Percentiles rank a stretch among this genome's conserved stretches.
Conservation (phyloP, 2,797 vertebrate species). For the Meda fulgida region DNA sequence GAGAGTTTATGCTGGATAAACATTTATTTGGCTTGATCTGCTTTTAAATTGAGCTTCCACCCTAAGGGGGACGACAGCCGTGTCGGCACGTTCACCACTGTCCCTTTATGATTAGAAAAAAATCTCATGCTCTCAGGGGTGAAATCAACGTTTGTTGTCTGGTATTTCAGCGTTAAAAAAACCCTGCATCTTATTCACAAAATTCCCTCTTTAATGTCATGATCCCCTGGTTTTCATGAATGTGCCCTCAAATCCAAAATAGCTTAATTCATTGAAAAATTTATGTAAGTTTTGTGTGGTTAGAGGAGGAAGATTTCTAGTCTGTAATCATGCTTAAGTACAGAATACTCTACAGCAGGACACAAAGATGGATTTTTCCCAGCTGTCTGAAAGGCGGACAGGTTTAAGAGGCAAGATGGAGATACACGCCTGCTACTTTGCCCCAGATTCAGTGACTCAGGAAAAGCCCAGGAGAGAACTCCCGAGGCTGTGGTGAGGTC, state of each 20-base stretch:
- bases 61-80: slow-evolving; percentile 14
- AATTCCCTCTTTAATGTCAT: not conserved
- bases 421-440: slow-evolving; percentile 50
- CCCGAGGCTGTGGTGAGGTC: slow-evolving; percentile 49
- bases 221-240: not conserved
- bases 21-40: slow-evolving; percentile 41
- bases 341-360: slow-evolving; percentile 25
- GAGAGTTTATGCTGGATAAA: slow-evolving; percentile 41
- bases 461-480: slow-evolving; percentile 50
- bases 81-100: slow-evolving; percentile 28
- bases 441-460: slow-evolving; percentile 50
- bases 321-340: slow-evolving; percentile 26
- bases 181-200: not conserved
- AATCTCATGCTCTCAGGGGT: not conserved
- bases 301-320: not conserved
- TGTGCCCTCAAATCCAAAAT: slow-evolving; percentile 35
- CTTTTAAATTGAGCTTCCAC: slow-evolving; percentile 35
- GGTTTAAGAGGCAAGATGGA: slow-evolving; percentile 41
- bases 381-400: slow-evolving; percentile 34
- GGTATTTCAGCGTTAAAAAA: not conserved
- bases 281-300: slow-evolving; percentile 7
- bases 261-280: not conserved
- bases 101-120: slow-evolving; percentile 43
- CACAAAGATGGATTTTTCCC: slow-evolving; percentile 35
- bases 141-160: not conserved